Percentiles rank a stretch among this genome's conserved stretches.
Evolutionary conservation across 30 jellyfish, hydroid and myxozoan species (phyloP).

Genomic region (Hydra vulgaris): DNA sequence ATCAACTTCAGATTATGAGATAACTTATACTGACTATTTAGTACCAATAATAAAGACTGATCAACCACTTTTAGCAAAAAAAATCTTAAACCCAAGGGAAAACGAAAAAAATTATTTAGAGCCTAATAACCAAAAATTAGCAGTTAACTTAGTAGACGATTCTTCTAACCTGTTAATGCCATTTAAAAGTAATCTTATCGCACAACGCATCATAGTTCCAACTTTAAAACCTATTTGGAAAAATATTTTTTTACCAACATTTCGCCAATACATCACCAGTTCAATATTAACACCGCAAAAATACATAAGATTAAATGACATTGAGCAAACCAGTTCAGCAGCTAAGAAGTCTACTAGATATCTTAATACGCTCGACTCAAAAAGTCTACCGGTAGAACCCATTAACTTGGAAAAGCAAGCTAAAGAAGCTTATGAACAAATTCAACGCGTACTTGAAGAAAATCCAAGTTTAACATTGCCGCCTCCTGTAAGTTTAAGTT

Average conservation of each 20-base stretch:
- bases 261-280: too few species aligned
- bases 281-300: too few species aligned
- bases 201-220: not conserved
- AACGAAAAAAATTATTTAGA: not conserved
- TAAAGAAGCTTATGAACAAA: not conserved
- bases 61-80: not conserved
- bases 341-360: not conserved
- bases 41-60: constrained; percentile 9
- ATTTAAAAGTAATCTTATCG: too few species aligned
- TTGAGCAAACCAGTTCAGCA: not conserved
- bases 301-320: too few species aligned
- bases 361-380: not conserved
- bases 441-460: not conserved
- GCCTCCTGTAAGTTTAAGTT: not conserved
- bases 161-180: not conserved
- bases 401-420: not conserved
- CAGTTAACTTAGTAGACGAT: not conserved
- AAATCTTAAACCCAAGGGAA: too few species aligned
- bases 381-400: not conserved
- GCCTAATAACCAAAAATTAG: too few species aligned
- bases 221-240: not conserved
- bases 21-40: constrained; percentile 16
- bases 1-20: not conserved
- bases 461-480: not conserved
- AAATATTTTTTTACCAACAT: too few species aligned